Base-by-base conservation (phyloP, 2,888 invertebrate species). In the Pandemis heparana region DNA sequence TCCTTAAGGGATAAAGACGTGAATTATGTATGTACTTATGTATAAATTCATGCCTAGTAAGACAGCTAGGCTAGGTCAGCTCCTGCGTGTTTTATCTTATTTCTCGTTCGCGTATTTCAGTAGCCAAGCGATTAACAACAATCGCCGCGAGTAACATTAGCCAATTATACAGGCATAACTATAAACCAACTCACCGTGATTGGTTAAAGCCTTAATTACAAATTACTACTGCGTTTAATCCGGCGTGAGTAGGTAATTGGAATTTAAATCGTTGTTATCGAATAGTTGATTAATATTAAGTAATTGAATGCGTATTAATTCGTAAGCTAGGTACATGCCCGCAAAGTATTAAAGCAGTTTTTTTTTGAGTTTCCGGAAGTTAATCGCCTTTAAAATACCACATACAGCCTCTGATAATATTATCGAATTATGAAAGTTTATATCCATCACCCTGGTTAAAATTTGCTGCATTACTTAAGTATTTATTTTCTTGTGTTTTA, bases 141-240 rank as follows among this genome's bases (percentile, higher is more conserved):
- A 23, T 39, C 60, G 73, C 73, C 73, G 14, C 48, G 23, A 63
- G 72, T 56, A n/a, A 61, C 43, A 62, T 38, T 48, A 12, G 38
- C 53, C 66, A 67, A 67, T 67, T 67, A 67, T 41, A 23, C 41
- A 38, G 41, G 16, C 69, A 74, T 38, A 62, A 62, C 73, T 61
- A 74, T 74, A 74, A 70, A 74, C 65, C 70, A 69, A 73, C 63
- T 68, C 56, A 48, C 69, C 12, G 51, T 74, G 69, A 70, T 74
- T 70, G 65, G 69, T 70, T 51, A 70, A 70, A 51, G 65, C 74
- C 64, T 74, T 74, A 74, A 74, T 74, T 70, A 74, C 74, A 70
- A 74, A 74, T 70, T 74, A 74, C 70, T 74, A 61, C 74, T 74
- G 69, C 70, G 70, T 70, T 74, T 69, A 74, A 70, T 65, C 60